Evolutionary conservation across 2,113 vertebrate genomes (phyloP).

Genomic region (Candoia aspera): DNA sequence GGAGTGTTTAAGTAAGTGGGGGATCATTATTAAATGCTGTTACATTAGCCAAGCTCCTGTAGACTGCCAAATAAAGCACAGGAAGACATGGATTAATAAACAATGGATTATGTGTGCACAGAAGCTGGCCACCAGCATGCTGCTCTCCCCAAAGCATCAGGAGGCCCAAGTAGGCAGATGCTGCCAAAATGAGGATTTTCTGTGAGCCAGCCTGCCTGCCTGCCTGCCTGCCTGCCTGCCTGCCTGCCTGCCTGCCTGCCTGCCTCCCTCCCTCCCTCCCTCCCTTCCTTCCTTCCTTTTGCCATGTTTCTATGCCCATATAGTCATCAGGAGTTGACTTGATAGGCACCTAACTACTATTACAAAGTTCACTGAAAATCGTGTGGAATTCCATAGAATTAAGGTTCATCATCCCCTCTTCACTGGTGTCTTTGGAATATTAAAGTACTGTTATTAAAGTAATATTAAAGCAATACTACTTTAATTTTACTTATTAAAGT

Average conservation of each 20-base stretch:
- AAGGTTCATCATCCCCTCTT: neutral
- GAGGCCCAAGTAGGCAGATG: accelerated
- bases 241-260: neutral
- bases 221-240: no score
- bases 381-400: neutral
- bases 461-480: no score
- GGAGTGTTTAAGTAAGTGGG: slow-evolving; percentile 65
- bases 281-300: no score
- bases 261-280: no score
- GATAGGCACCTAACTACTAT: neutral
- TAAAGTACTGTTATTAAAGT: neutral
- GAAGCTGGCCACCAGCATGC: neutral
- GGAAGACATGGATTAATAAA: slow-evolving; percentile 59
- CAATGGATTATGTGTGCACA: slow-evolving; percentile 40
- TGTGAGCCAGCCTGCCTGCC: neutral
- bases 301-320: neutral
- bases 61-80: slow-evolving; percentile 54
- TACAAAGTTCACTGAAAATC: neutral
- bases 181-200: neutral
- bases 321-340: neutral
- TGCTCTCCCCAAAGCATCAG: accelerated
- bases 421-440: neutral
- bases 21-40: slow-evolving; percentile 66
- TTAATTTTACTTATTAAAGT: no score
- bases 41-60: slow-evolving; percentile 57